Evolutionary conservation across 2,113 vertebrate species (phyloP).

Genomic region (Calonectris borealis): DNA sequence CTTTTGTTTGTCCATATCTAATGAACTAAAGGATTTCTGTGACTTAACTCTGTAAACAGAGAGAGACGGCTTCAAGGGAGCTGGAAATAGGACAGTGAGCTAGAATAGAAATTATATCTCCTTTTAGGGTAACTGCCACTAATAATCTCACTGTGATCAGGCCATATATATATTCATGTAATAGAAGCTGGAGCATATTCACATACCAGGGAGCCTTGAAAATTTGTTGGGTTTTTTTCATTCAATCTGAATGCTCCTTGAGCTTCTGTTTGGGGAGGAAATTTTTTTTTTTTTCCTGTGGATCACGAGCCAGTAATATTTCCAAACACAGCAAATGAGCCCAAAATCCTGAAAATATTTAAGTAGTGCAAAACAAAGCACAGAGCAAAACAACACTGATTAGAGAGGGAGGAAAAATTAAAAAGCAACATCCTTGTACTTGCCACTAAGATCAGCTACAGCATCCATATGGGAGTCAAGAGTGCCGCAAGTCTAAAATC

Average conservation of each 20-base stretch:
- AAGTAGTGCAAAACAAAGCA: background rate
- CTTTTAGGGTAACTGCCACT: background rate
- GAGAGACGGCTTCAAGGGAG: background rate
- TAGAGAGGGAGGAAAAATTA: background rate
- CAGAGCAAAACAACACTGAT: background rate
- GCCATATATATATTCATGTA: background rate
- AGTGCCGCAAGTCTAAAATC: background rate
- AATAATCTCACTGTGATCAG: background rate
- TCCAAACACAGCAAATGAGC: background rate
- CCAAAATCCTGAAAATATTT: background rate
- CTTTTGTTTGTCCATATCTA: slow-evolving; percentile 15
- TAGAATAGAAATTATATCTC: background rate
- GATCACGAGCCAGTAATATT: background rate
- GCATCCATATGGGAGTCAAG: background rate
- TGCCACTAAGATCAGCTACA: background rate
- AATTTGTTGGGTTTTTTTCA: background rate
- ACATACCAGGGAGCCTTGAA: background rate
- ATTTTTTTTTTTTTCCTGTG: background rate
- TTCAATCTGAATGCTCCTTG: background rate
- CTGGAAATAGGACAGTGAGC: background rate
- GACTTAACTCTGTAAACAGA: background rate
- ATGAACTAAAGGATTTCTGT: background rate
- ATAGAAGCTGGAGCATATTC: background rate
- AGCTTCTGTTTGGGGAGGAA: background rate
- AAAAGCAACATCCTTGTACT: background rate